phyloP scores from a whole-genome alignment of 64 coral and sea anemone genomes.

The Porites lutea region DNA sequence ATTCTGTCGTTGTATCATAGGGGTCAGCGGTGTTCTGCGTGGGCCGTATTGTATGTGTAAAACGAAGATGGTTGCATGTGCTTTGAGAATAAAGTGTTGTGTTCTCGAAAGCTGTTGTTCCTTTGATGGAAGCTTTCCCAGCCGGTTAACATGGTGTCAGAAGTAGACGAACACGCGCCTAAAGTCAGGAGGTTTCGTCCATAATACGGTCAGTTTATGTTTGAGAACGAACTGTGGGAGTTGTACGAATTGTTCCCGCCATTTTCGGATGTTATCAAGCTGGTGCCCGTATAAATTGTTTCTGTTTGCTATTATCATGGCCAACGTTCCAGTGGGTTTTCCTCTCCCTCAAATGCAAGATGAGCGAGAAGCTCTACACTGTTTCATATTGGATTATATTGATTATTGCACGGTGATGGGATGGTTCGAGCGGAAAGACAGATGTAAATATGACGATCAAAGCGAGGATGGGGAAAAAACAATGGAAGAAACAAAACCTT shows the following conservation, averaged over 20 bases:
- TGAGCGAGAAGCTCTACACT: slow-evolving; percentile 43
- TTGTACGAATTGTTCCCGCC: background rate
- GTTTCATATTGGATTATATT: slow-evolving; percentile 40
- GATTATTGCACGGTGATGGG: slow-evolving; percentile 31
- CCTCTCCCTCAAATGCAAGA: slow-evolving; percentile 50
- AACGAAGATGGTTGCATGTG: too few relatives aligned
- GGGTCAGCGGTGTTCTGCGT: too few relatives aligned
- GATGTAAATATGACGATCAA: slow-evolving; percentile 25
- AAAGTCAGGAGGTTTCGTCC: slow-evolving; percentile 16
- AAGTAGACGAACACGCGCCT: slow-evolving; percentile 1
- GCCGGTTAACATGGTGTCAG: slow-evolving; percentile 45
- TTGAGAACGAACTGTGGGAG: background rate
- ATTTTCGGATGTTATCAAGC: slow-evolving; percentile 8
- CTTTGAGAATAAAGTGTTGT: too few relatives aligned
- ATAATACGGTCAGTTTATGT: background rate
- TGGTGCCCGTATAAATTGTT: background rate
- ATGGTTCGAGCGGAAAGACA: background rate
- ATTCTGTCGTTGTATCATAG: too few relatives aligned
- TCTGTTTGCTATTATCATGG: slow-evolving; percentile 25
- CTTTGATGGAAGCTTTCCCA: too few relatives aligned
- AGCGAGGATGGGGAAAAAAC: too few relatives aligned
- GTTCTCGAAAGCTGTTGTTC: too few relatives aligned
- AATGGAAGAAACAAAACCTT: background rate
- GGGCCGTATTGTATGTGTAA: too few relatives aligned
- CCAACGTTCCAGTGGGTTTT: slow-evolving; percentile 16